Evolutionary conservation across 30 jellyfish, hydroid and myxozoan genomes (phyloP).

Genomic region (Clytia hemisphaerica): DNA sequence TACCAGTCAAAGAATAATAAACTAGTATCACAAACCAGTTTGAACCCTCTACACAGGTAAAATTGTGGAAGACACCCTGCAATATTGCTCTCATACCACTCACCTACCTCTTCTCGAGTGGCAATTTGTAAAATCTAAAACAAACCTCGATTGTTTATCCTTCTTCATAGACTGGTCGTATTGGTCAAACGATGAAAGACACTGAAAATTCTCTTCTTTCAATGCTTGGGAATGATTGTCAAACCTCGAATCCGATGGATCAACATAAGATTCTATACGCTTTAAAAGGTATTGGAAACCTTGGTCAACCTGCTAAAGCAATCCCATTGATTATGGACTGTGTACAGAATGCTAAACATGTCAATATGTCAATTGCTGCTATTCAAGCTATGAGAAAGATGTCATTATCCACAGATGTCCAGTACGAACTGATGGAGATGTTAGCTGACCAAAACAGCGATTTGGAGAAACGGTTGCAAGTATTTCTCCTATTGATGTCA

Average conservation of each 20-base stretch:
- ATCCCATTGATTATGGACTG: conserved; percentile 71
- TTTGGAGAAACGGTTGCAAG: conserved; percentile 67
- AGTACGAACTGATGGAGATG: conserved; percentile 27
- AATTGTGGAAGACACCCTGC: too few relatives aligned
- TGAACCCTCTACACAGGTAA: too few relatives aligned
- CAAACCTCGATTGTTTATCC: too few relatives aligned
- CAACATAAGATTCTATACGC: conserved; percentile 53
- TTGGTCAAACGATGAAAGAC: conserved; percentile 44
- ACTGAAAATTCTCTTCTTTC: conserved; percentile 66
- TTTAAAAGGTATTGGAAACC: conserved; percentile 91
- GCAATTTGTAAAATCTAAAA: too few relatives aligned
- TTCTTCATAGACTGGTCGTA: conserved; percentile 31
- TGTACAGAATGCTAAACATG: conserved; percentile 55
- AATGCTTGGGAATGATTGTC: conserved; percentile 81
- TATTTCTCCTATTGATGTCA: conserved; percentile 64
- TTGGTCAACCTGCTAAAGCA: conserved; percentile 75
- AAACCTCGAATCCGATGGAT: conserved; percentile 14
- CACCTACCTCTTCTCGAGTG: too few relatives aligned
- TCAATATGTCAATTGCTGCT: conserved; percentile 82
- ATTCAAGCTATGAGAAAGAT: conserved; percentile 68
- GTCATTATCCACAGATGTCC: conserved; percentile 34
- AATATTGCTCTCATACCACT: too few relatives aligned
- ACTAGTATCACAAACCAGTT: too few relatives aligned
- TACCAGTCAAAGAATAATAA: too few relatives aligned
- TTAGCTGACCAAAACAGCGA: conserved; percentile 71